Base-by-base conservation (phyloP, 2,888 invertebrate genomes). In the Sinopyrophorus schimmeli region DNA sequence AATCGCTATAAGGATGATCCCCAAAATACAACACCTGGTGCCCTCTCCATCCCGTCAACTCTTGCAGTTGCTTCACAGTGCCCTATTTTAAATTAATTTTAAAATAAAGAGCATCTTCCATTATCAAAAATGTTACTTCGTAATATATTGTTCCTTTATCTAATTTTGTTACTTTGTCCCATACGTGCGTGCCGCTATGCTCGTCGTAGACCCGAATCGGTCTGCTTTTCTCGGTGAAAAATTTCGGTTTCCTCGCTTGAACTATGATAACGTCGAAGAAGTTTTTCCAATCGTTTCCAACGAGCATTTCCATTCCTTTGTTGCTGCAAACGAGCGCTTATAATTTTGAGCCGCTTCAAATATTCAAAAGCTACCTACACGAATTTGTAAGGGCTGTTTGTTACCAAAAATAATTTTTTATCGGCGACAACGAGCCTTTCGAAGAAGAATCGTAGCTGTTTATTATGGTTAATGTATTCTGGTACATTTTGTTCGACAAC, bases 1-100 rank as follows among this genome's bases (percentile, higher is more conserved):
- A 80, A 76, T 98, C 98, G 65, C 87, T 92, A 76, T 96, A 97
- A 0, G 97, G 96, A 76, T 98, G 98, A 76, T 98, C 98, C 0
- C 98, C 97, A 75, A 97, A 97, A 74, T 98, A 98, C 12, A 98
- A 75, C 26, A 97, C 96, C 63, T 91, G 89, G 64, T 91, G 89
- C 0, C 94, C 94, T 44, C 80, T 77, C 95, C 96, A 97, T 0
- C 91, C 93, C 0, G 95, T 97, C 70, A 96, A 78, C 49, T 91
- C 87, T 72, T 93, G 92, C 18, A 98, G 77, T 69, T 93, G 90
- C 62, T 87, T 87, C 11, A 97, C 89, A 23, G 95, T 97, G 1
- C 97, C 96, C 92, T 94, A 67, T 27, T n/a, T n/a, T n/a, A n/a
- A n/a, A n/a, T n/a, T n/a, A 46, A 23, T 24, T 1, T n/a, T 15